Percentiles rank a stretch among this genome's conserved stretches.
Evolutionary conservation across 2,888 invertebrate species (phyloP).

Genomic region (Brenthis daphne): DNA sequence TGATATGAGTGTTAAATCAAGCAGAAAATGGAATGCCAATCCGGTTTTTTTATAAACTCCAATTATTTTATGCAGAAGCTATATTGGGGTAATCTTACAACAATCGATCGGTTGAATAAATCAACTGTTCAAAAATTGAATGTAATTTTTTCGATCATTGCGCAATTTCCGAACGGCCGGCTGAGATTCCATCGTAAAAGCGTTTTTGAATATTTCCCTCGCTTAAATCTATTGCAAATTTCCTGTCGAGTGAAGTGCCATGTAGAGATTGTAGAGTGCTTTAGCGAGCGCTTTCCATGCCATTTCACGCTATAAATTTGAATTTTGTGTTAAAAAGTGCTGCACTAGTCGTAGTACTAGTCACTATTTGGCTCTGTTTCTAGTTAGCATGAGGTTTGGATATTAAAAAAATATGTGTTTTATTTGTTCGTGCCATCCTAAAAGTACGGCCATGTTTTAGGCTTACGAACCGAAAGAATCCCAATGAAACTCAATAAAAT

Average conservation of each 20-base stretch:
- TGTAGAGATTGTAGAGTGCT: slow-evolving; percentile 47
- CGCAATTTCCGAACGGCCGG: slow-evolving; percentile 38
- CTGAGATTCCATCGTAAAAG: slow-evolving; percentile 45
- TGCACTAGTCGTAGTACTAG: slow-evolving; percentile 16
- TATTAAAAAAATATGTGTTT: not conserved
- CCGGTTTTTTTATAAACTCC: not conserved
- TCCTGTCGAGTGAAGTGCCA: slow-evolving; percentile 45
- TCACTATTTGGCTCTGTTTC: not conserved
- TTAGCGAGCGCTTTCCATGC: slow-evolving; percentile 48
- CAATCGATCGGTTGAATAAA: slow-evolving; percentile 16
- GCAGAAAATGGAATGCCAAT: no score
- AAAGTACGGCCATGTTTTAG: no score
- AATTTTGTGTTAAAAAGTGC: slow-evolving; percentile 46
- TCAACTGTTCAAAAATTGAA: slow-evolving; percentile 24
- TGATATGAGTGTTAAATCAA: no score
- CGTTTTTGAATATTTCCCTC: slow-evolving; percentile 45
- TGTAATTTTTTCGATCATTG: slow-evolving; percentile 32
- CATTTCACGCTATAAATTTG: slow-evolving; percentile 53
- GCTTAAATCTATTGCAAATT: slow-evolving; percentile 48
- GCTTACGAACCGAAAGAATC: no score
- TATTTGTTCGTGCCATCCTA: no score
- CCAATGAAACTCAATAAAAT: no score
- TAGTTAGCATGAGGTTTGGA: not conserved
- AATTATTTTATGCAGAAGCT: not conserved
- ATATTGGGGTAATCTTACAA: not conserved